Evolutionary conservation across 2,797 vertebrate species (phyloP).

Genomic region (Eulemur coronatus): DNA sequence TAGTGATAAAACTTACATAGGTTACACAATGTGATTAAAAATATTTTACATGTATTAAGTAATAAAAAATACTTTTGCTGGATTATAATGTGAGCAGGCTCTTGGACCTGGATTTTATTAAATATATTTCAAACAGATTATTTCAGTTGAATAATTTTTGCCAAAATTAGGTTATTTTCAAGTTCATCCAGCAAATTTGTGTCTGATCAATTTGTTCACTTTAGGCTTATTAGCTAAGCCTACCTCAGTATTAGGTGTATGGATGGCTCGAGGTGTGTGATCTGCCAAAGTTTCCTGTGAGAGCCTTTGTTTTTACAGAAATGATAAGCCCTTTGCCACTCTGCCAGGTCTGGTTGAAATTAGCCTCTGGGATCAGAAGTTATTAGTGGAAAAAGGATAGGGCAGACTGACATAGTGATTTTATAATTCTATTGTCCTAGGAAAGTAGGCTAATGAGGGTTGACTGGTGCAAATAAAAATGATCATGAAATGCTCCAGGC

Average conservation of each 20-base stretch:
- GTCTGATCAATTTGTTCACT: constrained; percentile 26
- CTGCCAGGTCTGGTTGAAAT: constrained; percentile 66
- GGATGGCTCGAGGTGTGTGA: neutral
- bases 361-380: constrained; percentile 80
- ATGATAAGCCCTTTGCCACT: constrained; percentile 36
- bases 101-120: neutral
- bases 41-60: constrained; percentile 33
- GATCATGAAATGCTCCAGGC: constrained; percentile 77
- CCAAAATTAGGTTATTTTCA: constrained; percentile 55
- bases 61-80: neutral
- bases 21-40: neutral
- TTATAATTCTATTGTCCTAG: constrained; percentile 77
- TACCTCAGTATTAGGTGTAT: neutral
- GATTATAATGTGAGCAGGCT: neutral
- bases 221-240: neutral
- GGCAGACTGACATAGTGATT: constrained; percentile 73
- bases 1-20: neutral
- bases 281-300: neutral
- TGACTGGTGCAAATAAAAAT: constrained; percentile 78
- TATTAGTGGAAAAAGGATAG: constrained; percentile 70
- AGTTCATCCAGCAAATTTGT: constrained; percentile 6
- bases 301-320: constrained; percentile 53
- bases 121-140: constrained; percentile 36
- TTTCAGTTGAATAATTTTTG: neutral
- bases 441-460: constrained; percentile 80